Percentiles rank a stretch among this genome's conserved stretches.
Evolutionary conservation across 2,888 invertebrate genomes (phyloP).

Genomic region (Stegophylla sp.): DNA sequence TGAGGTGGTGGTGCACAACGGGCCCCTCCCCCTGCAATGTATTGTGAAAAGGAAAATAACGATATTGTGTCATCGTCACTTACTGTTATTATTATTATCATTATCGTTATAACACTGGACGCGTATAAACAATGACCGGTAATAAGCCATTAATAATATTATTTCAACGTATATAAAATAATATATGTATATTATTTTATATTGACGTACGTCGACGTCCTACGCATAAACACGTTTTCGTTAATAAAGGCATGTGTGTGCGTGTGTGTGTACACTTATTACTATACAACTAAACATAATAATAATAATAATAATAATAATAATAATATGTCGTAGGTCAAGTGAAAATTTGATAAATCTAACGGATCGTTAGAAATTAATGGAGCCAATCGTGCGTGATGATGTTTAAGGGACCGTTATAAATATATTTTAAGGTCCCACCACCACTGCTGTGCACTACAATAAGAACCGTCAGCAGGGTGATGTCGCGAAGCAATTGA

Average conservation of each 20-base stretch:
- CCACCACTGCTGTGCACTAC: too few species aligned
- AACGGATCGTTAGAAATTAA: too few species aligned
- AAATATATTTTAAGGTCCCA: too few species aligned
- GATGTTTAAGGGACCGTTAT: too few species aligned
- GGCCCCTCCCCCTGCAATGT: too few species aligned
- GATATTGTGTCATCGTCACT: slow-evolving; percentile 4
- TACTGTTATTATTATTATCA: background rate
- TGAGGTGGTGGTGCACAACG: too few species aligned
- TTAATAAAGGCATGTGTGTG: background rate
- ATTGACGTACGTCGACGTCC: too few species aligned
- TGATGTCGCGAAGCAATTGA: too few species aligned
- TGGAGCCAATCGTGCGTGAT: too few species aligned
- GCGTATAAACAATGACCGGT: background rate
- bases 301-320: background rate
- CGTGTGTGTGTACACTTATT: background rate
- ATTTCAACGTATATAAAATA: background rate
- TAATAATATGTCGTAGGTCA: too few species aligned
- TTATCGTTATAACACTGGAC: background rate
- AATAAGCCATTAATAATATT: background rate
- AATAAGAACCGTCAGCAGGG: too few species aligned
- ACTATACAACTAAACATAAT: background rate
- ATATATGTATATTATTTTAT: background rate
- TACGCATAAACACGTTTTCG: background rate
- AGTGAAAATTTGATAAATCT: too few species aligned
- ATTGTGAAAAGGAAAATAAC: slow-evolving; percentile 33